Evolutionary conservation across 2,797 vertebrate genomes (phyloP).

Genomic region (Smutsia gigantea): DNA sequence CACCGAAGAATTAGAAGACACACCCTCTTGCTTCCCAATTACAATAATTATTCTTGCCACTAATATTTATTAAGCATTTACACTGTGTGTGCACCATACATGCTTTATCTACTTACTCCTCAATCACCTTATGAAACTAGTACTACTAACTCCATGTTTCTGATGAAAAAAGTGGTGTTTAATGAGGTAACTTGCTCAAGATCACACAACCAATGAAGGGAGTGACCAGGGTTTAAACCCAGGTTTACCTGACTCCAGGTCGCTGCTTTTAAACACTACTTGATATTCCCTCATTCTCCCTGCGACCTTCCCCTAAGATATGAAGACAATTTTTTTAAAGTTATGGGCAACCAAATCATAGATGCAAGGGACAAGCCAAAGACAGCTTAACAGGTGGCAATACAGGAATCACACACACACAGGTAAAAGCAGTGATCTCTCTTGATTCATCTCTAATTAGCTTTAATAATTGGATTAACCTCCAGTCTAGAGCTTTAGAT

Average conservation of each 20-base stretch:
- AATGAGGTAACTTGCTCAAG: not conserved
- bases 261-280: slow-evolving; percentile 31
- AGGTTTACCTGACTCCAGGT: not conserved
- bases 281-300: not conserved
- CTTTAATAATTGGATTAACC: too few species aligned
- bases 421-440: not conserved
- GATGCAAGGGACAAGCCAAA: not conserved
- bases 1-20: not conserved
- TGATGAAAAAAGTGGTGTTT: not conserved
- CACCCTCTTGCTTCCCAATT: not conserved
- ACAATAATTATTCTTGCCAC: not conserved
- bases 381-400: not conserved
- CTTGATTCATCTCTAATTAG: not conserved
- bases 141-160: not conserved
- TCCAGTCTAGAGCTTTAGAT: not conserved
- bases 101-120: not conserved
- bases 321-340: not conserved
- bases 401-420: not conserved
- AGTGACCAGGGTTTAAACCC: not conserved
- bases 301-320: not conserved
- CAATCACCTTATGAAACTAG: not conserved
- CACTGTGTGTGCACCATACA: not conserved
- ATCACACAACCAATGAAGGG: not conserved
- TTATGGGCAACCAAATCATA: not conserved
- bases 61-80: not conserved